These are phyloP conservation scores for Branchellion lobata DNA, from an alignment of 2,888 invertebrate species.

Conservation along the genomic window DNA sequence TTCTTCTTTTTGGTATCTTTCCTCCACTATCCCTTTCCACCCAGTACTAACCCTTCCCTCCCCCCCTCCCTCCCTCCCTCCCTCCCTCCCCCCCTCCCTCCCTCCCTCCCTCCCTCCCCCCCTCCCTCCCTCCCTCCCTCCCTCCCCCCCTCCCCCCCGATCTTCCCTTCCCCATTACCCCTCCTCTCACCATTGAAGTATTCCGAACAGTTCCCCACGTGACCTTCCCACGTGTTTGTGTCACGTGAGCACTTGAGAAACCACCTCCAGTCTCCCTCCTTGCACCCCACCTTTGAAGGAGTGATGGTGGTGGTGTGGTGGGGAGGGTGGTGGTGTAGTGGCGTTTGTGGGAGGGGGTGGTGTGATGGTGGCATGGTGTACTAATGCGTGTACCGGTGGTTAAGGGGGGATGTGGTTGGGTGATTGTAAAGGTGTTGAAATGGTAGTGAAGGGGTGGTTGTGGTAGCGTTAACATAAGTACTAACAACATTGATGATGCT, in stretches of 20 bases:
- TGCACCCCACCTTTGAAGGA: constrained; percentile 23
- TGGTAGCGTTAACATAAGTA: too few species aligned
- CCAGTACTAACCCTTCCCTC: neutral
- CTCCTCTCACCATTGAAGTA: constrained; percentile 6
- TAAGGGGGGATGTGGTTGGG: neutral
- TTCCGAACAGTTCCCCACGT: constrained; percentile 38
- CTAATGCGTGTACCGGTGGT: constrained; percentile 26
- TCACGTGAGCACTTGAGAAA: constrained; percentile 23
- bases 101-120: neutral
- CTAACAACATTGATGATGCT: too few species aligned
- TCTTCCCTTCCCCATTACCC: neutral
- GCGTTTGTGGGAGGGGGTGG: neutral
- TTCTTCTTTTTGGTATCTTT: too few species aligned
- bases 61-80: too few species aligned
- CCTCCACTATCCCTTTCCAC: too few species aligned
- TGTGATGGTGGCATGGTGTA: constrained; percentile 39
- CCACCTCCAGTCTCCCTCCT: constrained; percentile 32
- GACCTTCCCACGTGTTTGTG: constrained; percentile 37
- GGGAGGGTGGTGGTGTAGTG: neutral
- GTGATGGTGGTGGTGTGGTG: neutral
- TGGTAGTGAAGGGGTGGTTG: too few species aligned
- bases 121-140: neutral
- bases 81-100: neutral
- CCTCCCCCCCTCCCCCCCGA: neutral
- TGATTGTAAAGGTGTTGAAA: neutral